phyloP scores from a whole-genome alignment of 2,888 invertebrate species.

The Phlogophora meticulosa region DNA sequence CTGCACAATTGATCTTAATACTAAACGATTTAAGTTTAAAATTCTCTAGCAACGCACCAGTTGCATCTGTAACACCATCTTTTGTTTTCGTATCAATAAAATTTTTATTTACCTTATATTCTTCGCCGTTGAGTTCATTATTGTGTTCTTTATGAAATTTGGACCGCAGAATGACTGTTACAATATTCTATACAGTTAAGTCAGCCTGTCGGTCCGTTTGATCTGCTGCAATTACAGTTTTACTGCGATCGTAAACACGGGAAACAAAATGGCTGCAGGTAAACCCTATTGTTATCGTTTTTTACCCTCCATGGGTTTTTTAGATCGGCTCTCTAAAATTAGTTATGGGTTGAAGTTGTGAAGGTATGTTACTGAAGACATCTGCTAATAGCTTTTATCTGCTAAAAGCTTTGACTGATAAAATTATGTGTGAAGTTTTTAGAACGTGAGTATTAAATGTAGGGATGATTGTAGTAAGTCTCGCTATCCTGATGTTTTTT shows the following conservation, averaged over 20 bases:
- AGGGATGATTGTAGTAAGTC: neutral
- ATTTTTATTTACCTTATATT: constrained; percentile 47
- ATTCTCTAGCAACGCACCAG: constrained; percentile 40
- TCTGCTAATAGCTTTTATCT: constrained; percentile 63
- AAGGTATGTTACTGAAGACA: constrained; percentile 55
- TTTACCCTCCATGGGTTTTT: constrained; percentile 74
- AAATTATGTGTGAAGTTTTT: constrained; percentile 51
- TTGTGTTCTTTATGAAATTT: constrained; percentile 44
- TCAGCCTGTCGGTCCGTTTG: constrained; percentile 83
- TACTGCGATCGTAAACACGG: constrained; percentile 86
- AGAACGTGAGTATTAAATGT: neutral
- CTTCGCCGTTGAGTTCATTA: constrained; percentile 44
- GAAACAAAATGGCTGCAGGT: constrained; percentile 84
- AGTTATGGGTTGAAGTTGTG: constrained; percentile 57
- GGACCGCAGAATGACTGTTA: constrained; percentile 55
- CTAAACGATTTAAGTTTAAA: constrained; percentile 41
- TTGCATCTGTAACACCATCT: constrained; percentile 47
- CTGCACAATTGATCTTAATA: constrained; percentile 44
- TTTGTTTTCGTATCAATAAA: constrained; percentile 28
- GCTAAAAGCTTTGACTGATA: constrained; percentile 55
- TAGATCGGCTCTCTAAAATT: constrained; percentile 65
- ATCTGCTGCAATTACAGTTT: constrained; percentile 88
- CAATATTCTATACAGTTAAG: constrained; percentile 69
- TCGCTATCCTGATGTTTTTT: neutral
- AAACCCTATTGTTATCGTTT: constrained; percentile 83